Percentiles rank a stretch among this genome's conserved stretches.
Conservation (phyloP, 2,797 vertebrate genomes). For the Acrossocheilus fasciatus region DNA sequence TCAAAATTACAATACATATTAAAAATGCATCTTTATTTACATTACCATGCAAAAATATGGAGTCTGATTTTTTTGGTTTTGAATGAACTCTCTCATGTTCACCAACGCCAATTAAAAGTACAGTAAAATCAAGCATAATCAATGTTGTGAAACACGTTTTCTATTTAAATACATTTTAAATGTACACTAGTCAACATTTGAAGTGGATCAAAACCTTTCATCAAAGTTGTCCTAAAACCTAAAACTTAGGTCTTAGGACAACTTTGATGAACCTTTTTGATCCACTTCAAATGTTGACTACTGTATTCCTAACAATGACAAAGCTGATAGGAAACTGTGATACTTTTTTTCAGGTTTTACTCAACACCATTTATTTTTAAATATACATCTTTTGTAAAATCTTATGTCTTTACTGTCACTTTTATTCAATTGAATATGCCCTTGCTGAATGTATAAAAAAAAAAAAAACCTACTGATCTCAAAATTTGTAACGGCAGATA, state of each 20-base stretch:
- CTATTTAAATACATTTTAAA: neutral
- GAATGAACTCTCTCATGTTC: neutral
- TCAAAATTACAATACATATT: neutral
- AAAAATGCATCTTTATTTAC: neutral
- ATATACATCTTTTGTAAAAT: neutral
- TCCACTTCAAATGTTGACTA: too few relatives aligned
- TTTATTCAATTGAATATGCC: neutral
- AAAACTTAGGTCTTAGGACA: too few relatives aligned
- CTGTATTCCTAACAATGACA: neutral
- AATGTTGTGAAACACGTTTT: neutral
- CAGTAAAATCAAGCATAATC: neutral
- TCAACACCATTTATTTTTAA: neutral
- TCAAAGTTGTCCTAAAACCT: too few relatives aligned
- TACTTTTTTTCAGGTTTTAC: neutral
- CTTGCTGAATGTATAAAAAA: neutral
- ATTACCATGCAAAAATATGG: neutral
- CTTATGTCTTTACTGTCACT: neutral
- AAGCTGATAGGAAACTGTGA: neutral
- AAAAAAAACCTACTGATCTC: too few relatives aligned
- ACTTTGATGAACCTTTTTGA: too few relatives aligned
- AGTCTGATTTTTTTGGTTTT: neutral
- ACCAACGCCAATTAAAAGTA: neutral
- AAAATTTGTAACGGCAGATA: neutral
- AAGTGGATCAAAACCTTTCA: too few relatives aligned
- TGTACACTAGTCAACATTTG: too few relatives aligned